phyloP scores from a whole-genome alignment of 2,888 invertebrate genomes.

The Athetis lepigone region DNA sequence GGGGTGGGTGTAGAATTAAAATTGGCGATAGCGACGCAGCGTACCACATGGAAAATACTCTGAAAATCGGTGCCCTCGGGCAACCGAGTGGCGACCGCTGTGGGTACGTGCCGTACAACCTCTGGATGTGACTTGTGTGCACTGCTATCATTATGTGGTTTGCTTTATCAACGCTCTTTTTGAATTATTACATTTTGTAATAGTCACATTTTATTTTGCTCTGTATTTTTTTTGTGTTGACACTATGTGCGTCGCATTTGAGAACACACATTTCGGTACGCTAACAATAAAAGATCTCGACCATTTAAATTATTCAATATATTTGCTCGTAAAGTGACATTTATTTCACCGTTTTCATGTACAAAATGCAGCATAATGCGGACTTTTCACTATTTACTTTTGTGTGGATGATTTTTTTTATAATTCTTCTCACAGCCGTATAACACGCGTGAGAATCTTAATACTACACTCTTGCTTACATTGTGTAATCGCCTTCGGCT shows the following conservation, averaged over 20 bases:
- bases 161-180: not conserved
- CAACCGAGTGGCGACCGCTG: constrained; percentile 49
- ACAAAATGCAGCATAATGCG: too few relatives aligned
- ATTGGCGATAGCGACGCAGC: constrained; percentile 61
- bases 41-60: constrained; percentile 62
- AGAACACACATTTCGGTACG: not conserved
- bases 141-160: constrained; percentile 15
- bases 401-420: too few relatives aligned
- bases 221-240: not conserved
- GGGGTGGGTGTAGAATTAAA: constrained; percentile 62
- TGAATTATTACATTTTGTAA: not conserved
- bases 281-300: too few relatives aligned
- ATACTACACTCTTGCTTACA: too few relatives aligned
- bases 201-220: not conserved
- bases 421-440: too few relatives aligned
- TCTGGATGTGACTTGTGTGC: constrained; percentile 42
- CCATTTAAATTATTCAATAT: too few relatives aligned
- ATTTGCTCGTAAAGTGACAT: too few relatives aligned
- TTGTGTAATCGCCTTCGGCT: too few relatives aligned
- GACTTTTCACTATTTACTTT: too few relatives aligned
- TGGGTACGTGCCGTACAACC: constrained; percentile 14
- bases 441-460: too few relatives aligned
- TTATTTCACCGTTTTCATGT: too few relatives aligned
- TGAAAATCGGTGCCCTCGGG: constrained; percentile 61
- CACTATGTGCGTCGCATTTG: not conserved